Conservation (phyloP, 2,888 invertebrate genomes). For the Malacosoma neustria region DNA sequence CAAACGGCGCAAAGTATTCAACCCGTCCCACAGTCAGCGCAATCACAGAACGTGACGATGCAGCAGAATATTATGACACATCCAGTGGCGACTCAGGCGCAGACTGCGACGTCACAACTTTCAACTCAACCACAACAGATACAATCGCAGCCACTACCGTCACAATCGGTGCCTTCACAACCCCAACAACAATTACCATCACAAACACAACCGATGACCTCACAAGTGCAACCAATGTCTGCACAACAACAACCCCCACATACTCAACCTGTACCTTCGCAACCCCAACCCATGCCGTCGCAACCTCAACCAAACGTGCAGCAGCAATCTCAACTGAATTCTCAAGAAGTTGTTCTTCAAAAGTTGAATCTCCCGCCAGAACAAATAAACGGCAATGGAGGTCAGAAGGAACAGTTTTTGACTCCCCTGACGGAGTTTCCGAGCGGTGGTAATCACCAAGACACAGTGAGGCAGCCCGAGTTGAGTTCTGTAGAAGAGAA, state of each 20-base stretch:
- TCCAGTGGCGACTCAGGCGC: conserved; percentile 12
- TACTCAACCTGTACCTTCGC: conserved; percentile 15
- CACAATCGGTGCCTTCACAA: conserved; percentile 12
- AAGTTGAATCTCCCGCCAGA: conserved; percentile 42
- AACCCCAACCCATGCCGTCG: conserved; percentile 10
- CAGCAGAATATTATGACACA: conserved; percentile 8
- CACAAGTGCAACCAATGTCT: conserved; percentile 6
- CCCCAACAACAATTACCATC: conserved; percentile 17
- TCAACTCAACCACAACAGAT: conserved; percentile 10
- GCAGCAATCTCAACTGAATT: conserved; percentile 7
- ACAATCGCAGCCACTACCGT: conserved; percentile 6
- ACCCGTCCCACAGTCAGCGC: conserved; percentile 10
- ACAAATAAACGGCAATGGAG: conserved; percentile 32
- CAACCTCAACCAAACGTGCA: conserved; percentile 14
- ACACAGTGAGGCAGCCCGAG: conserved; percentile 46
- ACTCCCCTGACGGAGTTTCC: conserved; percentile 64
- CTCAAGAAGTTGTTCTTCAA: conserved; percentile 37
- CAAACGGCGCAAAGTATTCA: conserved; percentile 14
- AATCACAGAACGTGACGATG: conserved; percentile 1
- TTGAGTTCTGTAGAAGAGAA: conserved; percentile 59
- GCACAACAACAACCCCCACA: too few species aligned
- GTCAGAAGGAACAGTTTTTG: conserved; percentile 56
- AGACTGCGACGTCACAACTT: conserved; percentile 10
- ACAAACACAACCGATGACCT: conserved; percentile 15
- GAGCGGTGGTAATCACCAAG: conserved; percentile 36